Evolutionary conservation across 2,797 vertebrate species (phyloP).

Genomic region (Pangasius krempfi): DNA sequence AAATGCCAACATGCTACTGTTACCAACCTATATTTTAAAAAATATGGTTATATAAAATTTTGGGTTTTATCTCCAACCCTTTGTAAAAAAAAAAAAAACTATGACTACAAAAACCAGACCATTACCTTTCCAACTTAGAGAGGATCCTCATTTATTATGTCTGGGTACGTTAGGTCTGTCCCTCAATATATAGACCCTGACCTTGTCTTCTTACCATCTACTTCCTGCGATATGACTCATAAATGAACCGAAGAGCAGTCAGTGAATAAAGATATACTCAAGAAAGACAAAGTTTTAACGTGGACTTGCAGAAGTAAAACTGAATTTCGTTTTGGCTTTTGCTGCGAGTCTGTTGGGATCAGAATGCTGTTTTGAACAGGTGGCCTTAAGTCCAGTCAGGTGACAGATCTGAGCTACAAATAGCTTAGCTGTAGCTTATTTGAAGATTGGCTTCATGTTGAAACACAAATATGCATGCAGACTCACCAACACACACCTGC

Average conservation of each 20-base stretch:
- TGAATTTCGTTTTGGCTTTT: background rate
- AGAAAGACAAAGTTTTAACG: background rate
- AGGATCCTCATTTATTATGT: background rate
- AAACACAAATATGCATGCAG: slow-evolving; percentile 14
- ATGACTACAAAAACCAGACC: background rate
- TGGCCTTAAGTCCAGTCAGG: slow-evolving; percentile 27
- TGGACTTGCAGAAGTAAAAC: background rate
- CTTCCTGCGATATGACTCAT: background rate
- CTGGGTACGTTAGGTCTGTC: background rate
- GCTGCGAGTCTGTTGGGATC: slow-evolving; percentile 12
- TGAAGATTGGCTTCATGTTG: slow-evolving; percentile 9
- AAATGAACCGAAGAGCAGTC: background rate
- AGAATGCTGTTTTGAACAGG: slow-evolving; percentile 29
- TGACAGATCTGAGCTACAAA: slow-evolving; percentile 34
- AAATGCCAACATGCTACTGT: background rate
- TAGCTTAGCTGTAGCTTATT: slow-evolving; percentile 31
- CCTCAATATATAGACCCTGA: background rate
- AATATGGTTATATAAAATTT: background rate
- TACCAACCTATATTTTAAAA: background rate
- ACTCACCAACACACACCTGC: slow-evolving; percentile 7
- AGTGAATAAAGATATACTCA: background rate
- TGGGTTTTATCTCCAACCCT: background rate
- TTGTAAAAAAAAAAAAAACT: background rate
- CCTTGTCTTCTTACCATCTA: slow-evolving; percentile 5
- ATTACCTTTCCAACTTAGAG: background rate